Evolutionary conservation across 2,113 vertebrate genomes (phyloP), one percentile per base, ranked within the genome.

Genomic region (Clarias batrachus): DNA sequence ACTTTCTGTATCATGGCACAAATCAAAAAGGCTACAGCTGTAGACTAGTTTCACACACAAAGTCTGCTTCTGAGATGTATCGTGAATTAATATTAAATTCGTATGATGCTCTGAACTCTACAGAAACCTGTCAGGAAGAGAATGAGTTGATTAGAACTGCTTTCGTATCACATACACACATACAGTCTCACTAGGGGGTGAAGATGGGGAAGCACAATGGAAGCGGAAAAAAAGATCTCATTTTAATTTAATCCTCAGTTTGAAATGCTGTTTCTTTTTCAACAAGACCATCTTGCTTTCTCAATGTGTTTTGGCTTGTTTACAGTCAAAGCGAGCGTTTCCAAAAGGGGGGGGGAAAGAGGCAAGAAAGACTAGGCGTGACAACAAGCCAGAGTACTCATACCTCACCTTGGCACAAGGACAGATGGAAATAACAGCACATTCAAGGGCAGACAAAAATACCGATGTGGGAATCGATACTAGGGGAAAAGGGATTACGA

Each of bases 351-450:
- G 86, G 25, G 79, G 62, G 85, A n/a, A 63, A 59, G 82, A 59
- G 27, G 30, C 33, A 73, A 79, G 65, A 87, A 82, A 68, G 30
- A 79, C 62, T 48, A 68, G 89, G 88, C 27, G 12, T 90, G 79
- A 92, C 79, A 84, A 54, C 62, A 73, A 84, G 80, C 27, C 66
- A 86, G 66, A 63, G n/a, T 74, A 73, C 74, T 89, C 90, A 88
- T 48, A 48, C 87, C 77, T 85, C 83, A 81, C 84, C 84, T 85
- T 56, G 83, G 85, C 80, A 87, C n/a, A 81, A 59, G 63, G 66
- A 83, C 82, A 82, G 68, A 91, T 88, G 90, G 85, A 92, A 94
- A 90, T 85, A 90, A 92, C 83, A 89, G 68, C 76, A 93, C 84
- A 90, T 83, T 77, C 87, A 93, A 60, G 85, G 85, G 68, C 54